Base-by-base conservation (phyloP, 2,888 invertebrate species). In the Xestia rhomboidea region DNA sequence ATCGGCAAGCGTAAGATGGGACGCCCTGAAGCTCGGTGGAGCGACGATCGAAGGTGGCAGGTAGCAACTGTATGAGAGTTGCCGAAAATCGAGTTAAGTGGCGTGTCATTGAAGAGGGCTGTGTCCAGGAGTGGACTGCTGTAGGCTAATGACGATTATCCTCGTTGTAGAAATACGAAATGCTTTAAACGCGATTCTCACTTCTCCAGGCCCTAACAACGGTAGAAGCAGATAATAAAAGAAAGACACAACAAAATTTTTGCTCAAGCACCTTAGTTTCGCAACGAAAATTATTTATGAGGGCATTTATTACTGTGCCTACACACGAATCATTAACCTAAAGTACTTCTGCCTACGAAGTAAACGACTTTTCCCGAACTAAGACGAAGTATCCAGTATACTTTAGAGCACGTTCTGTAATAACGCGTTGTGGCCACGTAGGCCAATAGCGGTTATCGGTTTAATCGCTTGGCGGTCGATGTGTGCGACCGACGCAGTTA, bases 341-440 rank as follows among this genome's bases (percentile, higher is more conserved):
- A 63, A 82, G 46, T 46, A 71, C 46, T 63, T 71, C 51, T 68
- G 79, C 49, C 18, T 24, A 15, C 21, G 49, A 63, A 78, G 63
- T 34, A 68, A 81, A 83, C n/a, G 71, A 83, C 57, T 44, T 71
- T n/a, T 8, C 13, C 44, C 51, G 21, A 73, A 62, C 62, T 76
- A 71, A 78, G 73, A 68, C 46, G 54, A 68, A 79, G 76, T 71
- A 34, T 38, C 62, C 6, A 6, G n/a, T 73, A 21, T 79, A 73
- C 67, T 73, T 68, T 75, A 63, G 70, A 34, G 57, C 51, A 78
- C 46, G 68, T 75, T 71, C 57, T 51, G 64, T 72, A 87, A 88
- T 87, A 89, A 84, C 75, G 73, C 73, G 80, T 83, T 87, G 84
- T 51, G 66, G 49, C 66, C 57, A 44, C 73, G 38, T 62, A 75